These are phyloP conservation scores for Vireo griseus DNA, from an alignment of 2,797 vertebrate species.

Conservation along the genomic window DNA sequence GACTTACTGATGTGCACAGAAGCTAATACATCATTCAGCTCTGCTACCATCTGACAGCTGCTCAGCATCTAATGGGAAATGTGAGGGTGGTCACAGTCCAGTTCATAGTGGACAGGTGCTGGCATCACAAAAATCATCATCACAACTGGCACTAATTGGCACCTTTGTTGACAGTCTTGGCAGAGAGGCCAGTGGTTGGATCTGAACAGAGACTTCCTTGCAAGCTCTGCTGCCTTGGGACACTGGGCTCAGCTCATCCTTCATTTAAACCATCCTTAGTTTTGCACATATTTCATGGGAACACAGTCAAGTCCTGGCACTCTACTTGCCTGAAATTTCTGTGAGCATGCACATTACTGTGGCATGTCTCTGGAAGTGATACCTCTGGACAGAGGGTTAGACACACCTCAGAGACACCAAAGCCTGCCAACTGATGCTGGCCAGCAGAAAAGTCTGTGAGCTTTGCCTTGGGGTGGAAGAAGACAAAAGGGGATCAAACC, in stretches of 20 bases:
- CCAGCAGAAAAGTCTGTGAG: background rate
- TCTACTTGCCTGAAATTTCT: background rate
- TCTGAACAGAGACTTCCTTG: background rate
- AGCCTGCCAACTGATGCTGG: background rate
- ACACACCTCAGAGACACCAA: background rate
- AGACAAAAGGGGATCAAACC: background rate
- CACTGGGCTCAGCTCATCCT: background rate
- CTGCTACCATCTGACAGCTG: conserved; percentile 5
- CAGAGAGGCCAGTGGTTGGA: background rate
- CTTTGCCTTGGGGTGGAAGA: background rate
- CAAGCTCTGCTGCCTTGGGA: background rate
- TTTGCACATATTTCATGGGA: background rate
- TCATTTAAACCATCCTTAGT: background rate
- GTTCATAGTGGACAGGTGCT: conserved; percentile 6
- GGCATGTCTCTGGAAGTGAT: background rate
- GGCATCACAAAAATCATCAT: background rate
- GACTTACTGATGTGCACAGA: background rate
- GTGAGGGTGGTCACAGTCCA: conserved; percentile 12
- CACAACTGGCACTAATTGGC: conserved; percentile 7
- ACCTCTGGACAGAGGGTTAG: background rate
- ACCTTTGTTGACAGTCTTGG: background rate
- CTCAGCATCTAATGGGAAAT: conserved; percentile 22
- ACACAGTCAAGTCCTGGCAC: background rate
- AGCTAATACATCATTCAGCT: conserved; percentile 19
- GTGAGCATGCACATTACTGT: background rate